phyloP scores from a whole-genome alignment of 2,888 invertebrate genomes.

The Agrochola lychnidis region DNA sequence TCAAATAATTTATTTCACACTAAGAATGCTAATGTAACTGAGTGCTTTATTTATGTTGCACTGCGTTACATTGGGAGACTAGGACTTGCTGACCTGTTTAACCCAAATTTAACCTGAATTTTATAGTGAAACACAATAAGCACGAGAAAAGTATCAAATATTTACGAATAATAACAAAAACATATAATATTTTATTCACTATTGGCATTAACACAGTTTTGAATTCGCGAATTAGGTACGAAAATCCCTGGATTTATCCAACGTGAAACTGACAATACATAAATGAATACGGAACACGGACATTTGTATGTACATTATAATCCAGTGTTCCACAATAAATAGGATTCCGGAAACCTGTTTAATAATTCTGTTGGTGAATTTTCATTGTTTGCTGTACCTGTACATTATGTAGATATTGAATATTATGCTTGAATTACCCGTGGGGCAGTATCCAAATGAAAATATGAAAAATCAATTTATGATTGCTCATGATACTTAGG shows the following conservation, averaged over 20 bases:
- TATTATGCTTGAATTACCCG: neutral
- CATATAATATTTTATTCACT: neutral
- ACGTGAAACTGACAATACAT: constrained; percentile 23
- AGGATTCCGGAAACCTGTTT: constrained; percentile 16
- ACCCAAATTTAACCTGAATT: neutral
- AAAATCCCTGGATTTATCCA: constrained; percentile 23
- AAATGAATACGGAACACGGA: constrained; percentile 25
- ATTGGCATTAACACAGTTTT: neutral
- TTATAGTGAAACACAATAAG: neutral
- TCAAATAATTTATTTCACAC: constrained; percentile 58
- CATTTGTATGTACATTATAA: constrained; percentile 19
- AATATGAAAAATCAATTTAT: neutral
- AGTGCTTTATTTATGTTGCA: constrained; percentile 44
- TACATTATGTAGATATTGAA: neutral
- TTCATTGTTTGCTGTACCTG: constrained; percentile 15
- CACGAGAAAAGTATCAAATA: neutral
- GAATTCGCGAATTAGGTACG: neutral
- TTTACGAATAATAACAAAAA: constrained; percentile 9
- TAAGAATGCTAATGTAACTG: constrained; percentile 46
- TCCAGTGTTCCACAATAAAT: constrained; percentile 13
- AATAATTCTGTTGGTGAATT: constrained; percentile 34
- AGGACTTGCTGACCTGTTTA: neutral
- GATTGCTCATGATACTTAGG: neutral
- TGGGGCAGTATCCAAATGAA: neutral
- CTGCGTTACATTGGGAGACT: neutral